Conservation (phyloP, 92 coral and sea anemone genomes). For the Hydrozoanthus gracilis region DNA sequence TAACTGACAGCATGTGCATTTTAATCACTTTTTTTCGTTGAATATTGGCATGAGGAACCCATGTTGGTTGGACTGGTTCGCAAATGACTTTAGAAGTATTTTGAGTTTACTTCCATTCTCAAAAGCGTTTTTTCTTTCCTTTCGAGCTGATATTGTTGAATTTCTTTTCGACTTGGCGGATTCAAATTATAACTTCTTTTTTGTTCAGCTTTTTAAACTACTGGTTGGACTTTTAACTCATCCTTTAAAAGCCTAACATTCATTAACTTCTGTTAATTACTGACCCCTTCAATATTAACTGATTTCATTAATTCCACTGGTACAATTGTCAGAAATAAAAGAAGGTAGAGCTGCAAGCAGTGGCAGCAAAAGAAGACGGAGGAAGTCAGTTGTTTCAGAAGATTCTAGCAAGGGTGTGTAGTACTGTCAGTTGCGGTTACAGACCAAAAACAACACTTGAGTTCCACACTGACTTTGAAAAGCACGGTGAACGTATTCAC, state of each 20-base stretch:
- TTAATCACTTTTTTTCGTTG: no score
- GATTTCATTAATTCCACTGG: slow-evolving; percentile 7
- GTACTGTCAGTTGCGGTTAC: slow-evolving; percentile 22
- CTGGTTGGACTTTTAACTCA: slow-evolving; percentile 16
- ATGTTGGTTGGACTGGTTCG: no score
- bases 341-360: slow-evolving; percentile 25
- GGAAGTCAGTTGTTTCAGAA: slow-evolving; percentile 45
- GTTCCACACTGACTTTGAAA: background rate
- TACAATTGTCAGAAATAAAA: slow-evolving; percentile 18
- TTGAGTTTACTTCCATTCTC: no score
- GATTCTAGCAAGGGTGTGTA: slow-evolving; percentile 52
- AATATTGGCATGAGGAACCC: no score
- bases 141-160: no score
- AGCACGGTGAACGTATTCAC: background rate
- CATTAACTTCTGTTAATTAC: no score
- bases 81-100: no score
- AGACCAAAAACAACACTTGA: slow-evolving; percentile 8
- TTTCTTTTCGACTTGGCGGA: no score
- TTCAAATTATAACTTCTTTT: background rate
- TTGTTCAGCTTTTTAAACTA: background rate
- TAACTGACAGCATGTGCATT: no score
- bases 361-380: slow-evolving; percentile 27
- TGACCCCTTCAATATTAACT: background rate
- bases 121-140: no score
- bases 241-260: slow-evolving; percentile 1